Evolutionary conservation across 2,797 vertebrate genomes (phyloP).

Genomic region (Diceros bicornis): DNA sequence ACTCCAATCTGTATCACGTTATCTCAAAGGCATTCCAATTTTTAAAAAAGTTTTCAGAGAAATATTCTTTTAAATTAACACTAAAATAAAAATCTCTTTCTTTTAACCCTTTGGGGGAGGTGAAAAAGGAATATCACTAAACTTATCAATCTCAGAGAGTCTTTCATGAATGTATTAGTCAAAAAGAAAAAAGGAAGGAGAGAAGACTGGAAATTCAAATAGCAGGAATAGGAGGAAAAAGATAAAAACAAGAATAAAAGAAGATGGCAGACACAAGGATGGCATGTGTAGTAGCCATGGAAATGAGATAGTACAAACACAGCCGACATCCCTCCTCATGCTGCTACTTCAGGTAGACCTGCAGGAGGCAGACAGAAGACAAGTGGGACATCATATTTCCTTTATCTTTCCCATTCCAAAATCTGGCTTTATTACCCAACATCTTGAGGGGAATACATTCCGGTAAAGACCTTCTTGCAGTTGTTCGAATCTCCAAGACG

Average conservation of each 20-base stretch:
- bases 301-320: not conserved
- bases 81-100: conserved; percentile 36
- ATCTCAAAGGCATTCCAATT: not conserved
- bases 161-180: not conserved
- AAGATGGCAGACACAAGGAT: conserved; percentile 1
- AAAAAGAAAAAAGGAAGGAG: not conserved
- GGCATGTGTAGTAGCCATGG: not conserved
- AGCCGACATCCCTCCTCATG: not conserved
- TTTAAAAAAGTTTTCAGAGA: not conserved
- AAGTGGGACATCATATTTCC: not conserved
- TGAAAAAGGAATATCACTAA: not conserved
- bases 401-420: conserved; percentile 10
- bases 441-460: not conserved
- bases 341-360: not conserved
- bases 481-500: not conserved
- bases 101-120: not conserved
- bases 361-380: not conserved
- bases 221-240: not conserved
- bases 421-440: not conserved
- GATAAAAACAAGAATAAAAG: not conserved
- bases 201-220: not conserved
- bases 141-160: not conserved
- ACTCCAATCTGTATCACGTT: not conserved
- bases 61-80: conserved; percentile 23
- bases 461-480: not conserved